Evolutionary conservation across 2,113 vertebrate genomes (phyloP).

Genomic region (Dryoscopus gambensis): DNA sequence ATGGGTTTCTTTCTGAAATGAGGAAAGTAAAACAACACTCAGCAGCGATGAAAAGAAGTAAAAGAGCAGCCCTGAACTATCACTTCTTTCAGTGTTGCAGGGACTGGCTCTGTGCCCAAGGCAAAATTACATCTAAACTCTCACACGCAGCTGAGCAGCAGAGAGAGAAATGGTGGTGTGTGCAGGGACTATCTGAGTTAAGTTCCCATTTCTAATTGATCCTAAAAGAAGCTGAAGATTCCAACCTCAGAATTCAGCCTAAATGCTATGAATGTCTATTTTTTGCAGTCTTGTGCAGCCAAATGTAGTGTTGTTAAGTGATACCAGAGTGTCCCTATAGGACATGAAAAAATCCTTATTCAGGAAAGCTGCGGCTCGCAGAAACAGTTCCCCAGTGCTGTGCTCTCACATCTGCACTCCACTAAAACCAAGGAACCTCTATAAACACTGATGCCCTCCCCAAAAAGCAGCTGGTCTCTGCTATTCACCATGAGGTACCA

Average conservation of each 20-base stretch:
- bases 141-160: background rate
- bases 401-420: background rate
- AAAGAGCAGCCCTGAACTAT: slow-evolving; percentile 60
- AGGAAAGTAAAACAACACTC: slow-evolving; percentile 47
- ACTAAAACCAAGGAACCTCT: background rate
- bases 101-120: slow-evolving; percentile 45
- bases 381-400: background rate
- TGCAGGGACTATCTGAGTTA: slow-evolving; percentile 1
- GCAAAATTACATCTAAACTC: slow-evolving; percentile 63
- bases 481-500: background rate
- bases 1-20: background rate
- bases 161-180: background rate
- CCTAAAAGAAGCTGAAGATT: background rate
- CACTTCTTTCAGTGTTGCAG: slow-evolving; percentile 18
- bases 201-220: background rate
- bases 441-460: background rate
- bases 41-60: slow-evolving; percentile 18
- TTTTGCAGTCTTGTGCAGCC: background rate
- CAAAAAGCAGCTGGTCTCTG: background rate
- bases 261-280: background rate
- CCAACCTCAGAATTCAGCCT: background rate
- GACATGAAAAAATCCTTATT: background rate
- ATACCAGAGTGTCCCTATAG: background rate
- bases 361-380: background rate
- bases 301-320: background rate